Evolutionary conservation across 1,140 invertebrate genomes (phyloP).

Genomic region (Sitophilus oryzae): DNA sequence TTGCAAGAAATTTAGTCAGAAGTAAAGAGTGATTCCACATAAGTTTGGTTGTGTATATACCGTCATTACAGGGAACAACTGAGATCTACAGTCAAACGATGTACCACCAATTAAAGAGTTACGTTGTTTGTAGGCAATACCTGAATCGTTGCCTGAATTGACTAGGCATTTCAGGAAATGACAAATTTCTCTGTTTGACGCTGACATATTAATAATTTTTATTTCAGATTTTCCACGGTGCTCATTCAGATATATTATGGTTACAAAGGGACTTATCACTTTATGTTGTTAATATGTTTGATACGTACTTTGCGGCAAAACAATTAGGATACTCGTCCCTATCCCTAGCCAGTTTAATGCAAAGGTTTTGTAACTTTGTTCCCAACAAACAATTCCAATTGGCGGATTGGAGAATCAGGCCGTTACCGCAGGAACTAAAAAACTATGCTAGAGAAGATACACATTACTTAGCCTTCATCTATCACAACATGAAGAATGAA

Average conservation of each 20-base stretch:
- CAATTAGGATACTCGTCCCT: constrained; percentile 64
- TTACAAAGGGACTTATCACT: constrained; percentile 91
- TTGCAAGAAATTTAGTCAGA: no score
- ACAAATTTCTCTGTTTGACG: neutral
- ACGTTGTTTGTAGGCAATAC: no score
- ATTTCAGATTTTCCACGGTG: constrained; percentile 81
- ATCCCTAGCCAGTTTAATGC: constrained; percentile 75
- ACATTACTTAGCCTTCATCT: constrained; percentile 92
- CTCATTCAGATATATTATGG: constrained; percentile 86
- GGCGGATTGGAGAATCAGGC: constrained; percentile 94
- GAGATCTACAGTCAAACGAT: no score
- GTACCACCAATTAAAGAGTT: no score
- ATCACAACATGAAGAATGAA: constrained; percentile 74
- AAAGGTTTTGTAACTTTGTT: constrained; percentile 70
- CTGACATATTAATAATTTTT: neutral
- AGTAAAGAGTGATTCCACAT: no score
- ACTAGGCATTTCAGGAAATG: no score
- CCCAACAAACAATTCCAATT: constrained; percentile 88
- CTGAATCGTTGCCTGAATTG: no score
- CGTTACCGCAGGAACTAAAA: constrained; percentile 76
- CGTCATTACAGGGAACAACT: no score
- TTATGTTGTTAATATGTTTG: constrained; percentile 96
- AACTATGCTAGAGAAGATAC: constrained; percentile 92
- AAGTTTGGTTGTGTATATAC: no score
- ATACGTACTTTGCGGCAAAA: constrained; percentile 85